Conservation (phyloP, 2,888 invertebrate genomes). For the Amblyjoppa fuscipennis region DNA sequence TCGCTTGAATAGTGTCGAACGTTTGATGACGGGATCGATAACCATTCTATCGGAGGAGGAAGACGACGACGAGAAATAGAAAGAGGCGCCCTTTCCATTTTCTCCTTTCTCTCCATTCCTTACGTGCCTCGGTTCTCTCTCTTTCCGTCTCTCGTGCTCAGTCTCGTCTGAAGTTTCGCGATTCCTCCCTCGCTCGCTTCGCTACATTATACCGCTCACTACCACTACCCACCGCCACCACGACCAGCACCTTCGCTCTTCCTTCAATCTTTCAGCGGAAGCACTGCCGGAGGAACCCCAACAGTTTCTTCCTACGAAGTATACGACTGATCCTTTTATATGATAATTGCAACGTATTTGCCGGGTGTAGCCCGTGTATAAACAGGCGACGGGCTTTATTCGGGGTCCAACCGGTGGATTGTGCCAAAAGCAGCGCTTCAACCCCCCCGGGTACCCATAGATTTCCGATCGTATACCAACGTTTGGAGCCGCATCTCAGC, state of each 20-base stretch:
- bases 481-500: conserved; percentile 48
- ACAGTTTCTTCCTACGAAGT: conserved; percentile 61
- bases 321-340: conserved; percentile 82
- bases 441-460: conserved; percentile 53
- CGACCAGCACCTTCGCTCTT: conserved; percentile 18
- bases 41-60: conserved; percentile 61
- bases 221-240: conserved; percentile 1
- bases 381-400: conserved; percentile 79
- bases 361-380: conserved; percentile 76
- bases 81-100: conserved; percentile 58
- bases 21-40: conserved; percentile 79
- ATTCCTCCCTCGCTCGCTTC: conserved; percentile 55
- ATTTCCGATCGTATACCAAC: conserved; percentile 60
- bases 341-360: conserved; percentile 83
- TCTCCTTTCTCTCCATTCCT: conserved; percentile 54
- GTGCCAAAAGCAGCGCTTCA: conserved; percentile 45
- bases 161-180: conserved; percentile 57
- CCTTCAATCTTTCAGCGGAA: conserved; percentile 30
- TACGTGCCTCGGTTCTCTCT: conserved; percentile 50
- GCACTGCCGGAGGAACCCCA: conserved; percentile 31
- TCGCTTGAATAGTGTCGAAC: conserved; percentile 76
- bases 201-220: conserved; percentile 45
- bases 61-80: conserved; percentile 45
- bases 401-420: conserved; percentile 65
- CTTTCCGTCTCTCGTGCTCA: conserved; percentile 71